phyloP scores from a whole-genome alignment of 2,113 vertebrate genomes.

The mouse (Mus musculus) region GRCm39 chr6:147884501-147885000 shows the following conservation, averaged over 20 bases:
- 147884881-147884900: neutral
- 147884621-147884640: neutral
- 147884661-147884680: neutral
- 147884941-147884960: neutral
- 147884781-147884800: neutral
- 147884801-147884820: neutral
- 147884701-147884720: neutral
- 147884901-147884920: neutral
- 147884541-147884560: neutral
- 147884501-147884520: neutral
- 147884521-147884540: neutral
- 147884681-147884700: conserved; percentile 13
- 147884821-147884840: neutral
- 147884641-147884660: neutral
- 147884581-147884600: neutral
- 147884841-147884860: neutral
- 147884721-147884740: neutral
- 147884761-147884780: neutral
- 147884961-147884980: neutral
- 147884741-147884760: neutral
- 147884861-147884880: neutral
- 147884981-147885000: neutral
- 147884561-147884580: neutral
- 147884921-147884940: neutral
- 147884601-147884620: neutral